Evolutionary conservation across 2,113 vertebrate genomes (phyloP).

Genomic region (Muscicapa adusta): DNA sequence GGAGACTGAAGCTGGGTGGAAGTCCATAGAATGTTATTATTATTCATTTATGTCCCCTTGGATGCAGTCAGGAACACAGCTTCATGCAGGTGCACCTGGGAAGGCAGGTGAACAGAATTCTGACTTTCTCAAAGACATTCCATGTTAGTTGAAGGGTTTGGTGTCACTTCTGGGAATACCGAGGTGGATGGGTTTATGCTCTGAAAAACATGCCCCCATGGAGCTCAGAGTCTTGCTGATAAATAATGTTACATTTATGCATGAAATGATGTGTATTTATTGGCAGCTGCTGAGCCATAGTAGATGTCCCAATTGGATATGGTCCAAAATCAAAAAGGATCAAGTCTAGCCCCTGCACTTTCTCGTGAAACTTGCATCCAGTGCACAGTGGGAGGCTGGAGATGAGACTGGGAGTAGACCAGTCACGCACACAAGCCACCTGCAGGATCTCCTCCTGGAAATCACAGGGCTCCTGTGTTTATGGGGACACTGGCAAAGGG

Average conservation of each 20-base stretch:
- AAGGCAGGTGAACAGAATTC: neutral
- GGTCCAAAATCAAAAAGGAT: neutral
- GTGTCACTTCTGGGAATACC: neutral
- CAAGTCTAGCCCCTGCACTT: neutral
- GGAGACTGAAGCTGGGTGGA: neutral
- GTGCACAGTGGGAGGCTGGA: neutral
- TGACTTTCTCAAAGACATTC: neutral
- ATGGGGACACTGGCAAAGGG: neutral
- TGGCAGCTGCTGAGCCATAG: neutral
- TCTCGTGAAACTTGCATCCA: neutral
- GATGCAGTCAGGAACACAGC: neutral
- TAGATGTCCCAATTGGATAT: neutral
- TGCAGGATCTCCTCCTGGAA: neutral
- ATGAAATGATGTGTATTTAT: neutral
- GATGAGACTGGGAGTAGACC: neutral
- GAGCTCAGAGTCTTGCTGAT: neutral
- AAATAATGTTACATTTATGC: neutral
- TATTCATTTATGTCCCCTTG: neutral
- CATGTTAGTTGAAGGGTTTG: neutral
- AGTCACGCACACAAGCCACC: neutral
- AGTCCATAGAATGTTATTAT: neutral
- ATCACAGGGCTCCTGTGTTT: neutral
- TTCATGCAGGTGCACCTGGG: neutral
- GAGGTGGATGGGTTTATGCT: neutral
- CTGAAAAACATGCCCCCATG: neutral